Conservation (phyloP, 2,888 invertebrate species). For the Lepidochitona cinerea region DNA sequence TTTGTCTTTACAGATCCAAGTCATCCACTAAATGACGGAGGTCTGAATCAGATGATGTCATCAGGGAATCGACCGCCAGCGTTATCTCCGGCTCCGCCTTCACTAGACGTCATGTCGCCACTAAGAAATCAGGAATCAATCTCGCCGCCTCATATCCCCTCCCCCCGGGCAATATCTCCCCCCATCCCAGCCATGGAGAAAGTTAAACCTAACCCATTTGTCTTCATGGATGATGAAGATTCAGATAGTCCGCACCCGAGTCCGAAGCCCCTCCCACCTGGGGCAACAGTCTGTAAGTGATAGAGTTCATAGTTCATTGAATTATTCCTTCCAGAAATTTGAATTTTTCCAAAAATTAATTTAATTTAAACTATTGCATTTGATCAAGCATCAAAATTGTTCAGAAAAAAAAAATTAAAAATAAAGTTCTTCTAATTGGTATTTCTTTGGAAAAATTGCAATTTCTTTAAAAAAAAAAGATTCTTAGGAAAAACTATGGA, state of each 20-base stretch:
- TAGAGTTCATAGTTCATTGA: neutral
- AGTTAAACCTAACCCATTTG: constrained; percentile 8
- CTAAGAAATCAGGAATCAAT: neutral
- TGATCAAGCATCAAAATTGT: no score
- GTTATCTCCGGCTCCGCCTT: neutral
- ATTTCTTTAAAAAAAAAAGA: no score
- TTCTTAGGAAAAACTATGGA: no score
- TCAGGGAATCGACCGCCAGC: neutral
- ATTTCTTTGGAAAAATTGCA: no score
- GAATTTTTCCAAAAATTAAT: no score
- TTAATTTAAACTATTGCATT: no score
- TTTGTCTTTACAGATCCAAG: neutral
- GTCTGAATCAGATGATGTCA: neutral
- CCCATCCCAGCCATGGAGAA: neutral
- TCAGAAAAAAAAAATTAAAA: no score
- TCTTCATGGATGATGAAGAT: constrained; percentile 55
- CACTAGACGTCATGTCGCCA: neutral
- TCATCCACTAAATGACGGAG: neutral
- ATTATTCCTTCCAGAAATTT: no score
- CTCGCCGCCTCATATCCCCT: neutral
- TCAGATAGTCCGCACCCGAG: constrained; percentile 59
- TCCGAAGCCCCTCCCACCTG: constrained; percentile 61
- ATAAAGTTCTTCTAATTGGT: no score
- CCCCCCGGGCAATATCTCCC: neutral
- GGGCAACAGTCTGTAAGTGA: constrained; percentile 64